Evolutionary conservation across 2,888 invertebrate species (phyloP).

Genomic region (Eristalis intricaria): DNA sequence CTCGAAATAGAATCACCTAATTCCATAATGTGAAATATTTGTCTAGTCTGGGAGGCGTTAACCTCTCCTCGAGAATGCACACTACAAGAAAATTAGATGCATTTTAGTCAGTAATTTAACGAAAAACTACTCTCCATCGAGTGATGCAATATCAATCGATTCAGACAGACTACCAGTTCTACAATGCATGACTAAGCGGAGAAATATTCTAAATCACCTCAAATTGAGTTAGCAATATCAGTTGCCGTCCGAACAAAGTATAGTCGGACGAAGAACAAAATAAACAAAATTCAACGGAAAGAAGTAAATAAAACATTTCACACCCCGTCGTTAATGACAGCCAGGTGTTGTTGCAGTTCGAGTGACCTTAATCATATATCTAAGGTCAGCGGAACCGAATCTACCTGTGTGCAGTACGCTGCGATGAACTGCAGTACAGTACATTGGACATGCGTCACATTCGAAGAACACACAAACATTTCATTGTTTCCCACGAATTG

Average conservation of each 20-base stretch:
- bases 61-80: not conserved
- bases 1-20: not conserved
- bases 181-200: not conserved
- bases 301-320: conserved; percentile 20
- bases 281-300: conserved; percentile 33
- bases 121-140: too few relatives aligned
- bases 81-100: not conserved
- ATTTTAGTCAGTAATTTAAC: too few relatives aligned
- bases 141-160: too few relatives aligned
- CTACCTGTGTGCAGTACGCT: conserved; percentile 43
- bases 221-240: not conserved
- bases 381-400: conserved; percentile 61
- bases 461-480: conserved; percentile 41
- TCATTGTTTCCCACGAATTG: conserved; percentile 19
- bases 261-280: not conserved
- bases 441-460: conserved; percentile 46
- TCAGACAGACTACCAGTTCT: too few relatives aligned
- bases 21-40: not conserved
- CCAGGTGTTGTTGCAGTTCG: conserved; percentile 55
- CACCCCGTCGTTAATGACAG: conserved; percentile 52
- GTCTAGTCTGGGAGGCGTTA: not conserved
- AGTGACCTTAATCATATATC: conserved; percentile 61
- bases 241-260: too few relatives aligned
- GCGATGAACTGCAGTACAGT: not conserved
- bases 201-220: not conserved